Base-by-base conservation (phyloP, 2,113 vertebrate species). In the Cynopterus brachyotis region DNA sequence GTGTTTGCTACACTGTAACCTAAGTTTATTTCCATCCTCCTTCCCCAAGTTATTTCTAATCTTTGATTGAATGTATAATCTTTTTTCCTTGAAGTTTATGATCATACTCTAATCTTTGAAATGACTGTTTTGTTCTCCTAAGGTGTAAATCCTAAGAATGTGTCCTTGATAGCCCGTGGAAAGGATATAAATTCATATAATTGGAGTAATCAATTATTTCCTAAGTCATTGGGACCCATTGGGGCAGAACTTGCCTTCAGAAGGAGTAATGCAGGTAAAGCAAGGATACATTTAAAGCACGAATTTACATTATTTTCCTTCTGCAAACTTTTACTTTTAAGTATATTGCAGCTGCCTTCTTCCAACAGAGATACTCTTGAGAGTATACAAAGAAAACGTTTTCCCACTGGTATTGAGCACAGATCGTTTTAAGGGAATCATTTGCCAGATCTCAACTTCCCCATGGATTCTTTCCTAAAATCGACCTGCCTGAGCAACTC, bases 141-240 rank as follows among this genome's bases (percentile, higher is more conserved):
- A 99, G 99, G 99, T 66, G 98, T 99, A 96, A 99, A 99, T 62
- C 98, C 99, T 9, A 99, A 99, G 98, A 99, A 95, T 13, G 98
- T 99, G 60, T 98, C 98, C 76, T 97, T 98, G 60, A 66, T 98
- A 90, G 95, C 98, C 78, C 96, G 97, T 35, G 99, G 98, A 94
- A 99, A 99, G 96, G 99, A 99, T 75, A 55, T 97, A 89, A 96
- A 98, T 22, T 95, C 98, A 0, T 98, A 99, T 67, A 93, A 98
- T n/a, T 99, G 99, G 99, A 99, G 98, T 95, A 99, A 98, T 96
- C 98, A 96, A 2, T 60, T 99, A 17, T 98, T 98, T 97, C 94
- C 98, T 57, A 99, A 98, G 98, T 97, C 98, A 0, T 83, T 99
- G 8, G 98, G 98, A 94, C 96, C 99, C 37, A 81, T 89, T 89